Base-by-base conservation (phyloP, 2,797 vertebrate genomes). In the Eleutherodactylus coqui region DNA sequence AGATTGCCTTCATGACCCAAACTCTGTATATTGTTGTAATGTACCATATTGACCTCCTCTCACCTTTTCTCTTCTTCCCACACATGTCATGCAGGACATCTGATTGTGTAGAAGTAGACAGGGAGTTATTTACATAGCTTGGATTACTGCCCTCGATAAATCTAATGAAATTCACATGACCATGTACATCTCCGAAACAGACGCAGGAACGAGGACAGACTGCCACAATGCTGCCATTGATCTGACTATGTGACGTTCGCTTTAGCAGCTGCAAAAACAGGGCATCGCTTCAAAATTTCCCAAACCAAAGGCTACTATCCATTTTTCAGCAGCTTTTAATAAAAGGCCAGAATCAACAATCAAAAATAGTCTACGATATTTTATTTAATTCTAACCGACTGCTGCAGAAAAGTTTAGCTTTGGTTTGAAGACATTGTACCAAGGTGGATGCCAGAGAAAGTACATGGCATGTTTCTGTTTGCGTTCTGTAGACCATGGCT, bases 251-350 rank as follows among this genome's bases (percentile, higher is more conserved):
- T 91, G 86, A 92, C 92, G 90, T 91, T 92, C 92, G 91, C 90
- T 90, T 89, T 89, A 91, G 90, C 91, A 95, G 93, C 92, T 94
- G 92, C 93, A 91, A 92, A 92, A 94, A 93, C 92, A 93, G 88
- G 87, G 82, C 83, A 90, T 90, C 88, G 90, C 90, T 92, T 93
- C 90, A 92, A 93, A 93, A 90, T 87, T 88, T 90, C 85, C 77
- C 51, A 89, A 82, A 91, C 84, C 90, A 88, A 91, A 89, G 78
- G 3, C 81, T 90, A 91, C 69, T 90, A 84, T 87, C 89, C 89
- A 89, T 88, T 92, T 84, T 41, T 72, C 84, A 88, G 85, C 84
- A 87, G 86, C 85, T 86, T 83, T 89, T 89, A 93, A 92, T 90
- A 88, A 90, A 72, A 87, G 90, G 88, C 36, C 60, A 92, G 79